phyloP scores from a whole-genome alignment of 1,140 invertebrate genomes.

The Coptotermes formosanus region DNA sequence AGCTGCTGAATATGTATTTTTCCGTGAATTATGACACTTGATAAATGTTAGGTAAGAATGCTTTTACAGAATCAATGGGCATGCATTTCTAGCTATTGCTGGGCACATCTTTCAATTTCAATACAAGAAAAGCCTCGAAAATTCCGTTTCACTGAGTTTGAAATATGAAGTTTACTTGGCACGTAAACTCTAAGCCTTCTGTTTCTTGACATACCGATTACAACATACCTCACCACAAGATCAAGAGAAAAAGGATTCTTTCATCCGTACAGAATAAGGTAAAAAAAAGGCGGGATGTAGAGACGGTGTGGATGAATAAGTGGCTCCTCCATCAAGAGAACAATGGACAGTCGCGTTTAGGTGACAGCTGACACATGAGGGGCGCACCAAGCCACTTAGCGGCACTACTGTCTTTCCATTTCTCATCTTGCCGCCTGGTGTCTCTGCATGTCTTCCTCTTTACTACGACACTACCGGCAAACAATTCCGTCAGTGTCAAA shows the following conservation, averaged over 20 bases:
- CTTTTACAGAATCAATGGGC: no score
- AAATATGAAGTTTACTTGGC: no score
- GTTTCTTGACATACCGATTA: no score
- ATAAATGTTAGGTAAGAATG: no score
- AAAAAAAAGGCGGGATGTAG: neutral
- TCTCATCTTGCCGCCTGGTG: neutral
- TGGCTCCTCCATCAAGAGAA: slow-evolving; percentile 13
- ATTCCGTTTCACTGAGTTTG: no score
- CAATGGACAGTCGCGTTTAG: neutral
- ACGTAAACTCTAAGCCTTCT: no score
- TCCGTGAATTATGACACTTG: no score
- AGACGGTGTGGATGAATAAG: neutral
- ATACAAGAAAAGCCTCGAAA: no score
- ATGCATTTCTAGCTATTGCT: no score
- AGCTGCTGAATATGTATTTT: no score
- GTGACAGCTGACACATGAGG: slow-evolving; percentile 6
- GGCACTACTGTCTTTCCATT: neutral
- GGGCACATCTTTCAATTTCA: no score
- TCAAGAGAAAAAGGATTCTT: neutral
- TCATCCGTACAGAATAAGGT: neutral
- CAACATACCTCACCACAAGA: no score
- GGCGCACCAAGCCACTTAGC: neutral
- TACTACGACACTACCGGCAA: neutral
- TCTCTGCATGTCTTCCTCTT: neutral
- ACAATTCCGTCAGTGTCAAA: neutral